Evolutionary conservation across 2,797 vertebrate genomes (phyloP).

Genomic region (Apogon talboti): DNA sequence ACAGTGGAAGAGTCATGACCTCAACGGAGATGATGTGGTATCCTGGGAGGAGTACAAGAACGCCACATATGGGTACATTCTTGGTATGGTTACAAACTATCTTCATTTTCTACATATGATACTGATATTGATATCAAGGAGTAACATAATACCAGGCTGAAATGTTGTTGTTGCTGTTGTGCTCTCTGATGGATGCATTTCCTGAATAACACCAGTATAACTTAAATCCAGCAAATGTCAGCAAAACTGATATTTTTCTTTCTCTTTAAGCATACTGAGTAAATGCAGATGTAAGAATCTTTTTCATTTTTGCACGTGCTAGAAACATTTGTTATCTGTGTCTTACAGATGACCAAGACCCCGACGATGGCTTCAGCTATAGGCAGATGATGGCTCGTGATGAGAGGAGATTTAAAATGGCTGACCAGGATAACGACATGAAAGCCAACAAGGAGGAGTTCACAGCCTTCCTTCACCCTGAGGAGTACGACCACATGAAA

Average conservation of each 20-base stretch:
- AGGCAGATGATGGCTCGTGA: constrained; percentile 98
- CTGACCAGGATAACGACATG: constrained; percentile 88
- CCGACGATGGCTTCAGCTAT: constrained; percentile 96
- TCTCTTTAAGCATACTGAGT: no score
- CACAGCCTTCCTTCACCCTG: constrained; percentile 96
- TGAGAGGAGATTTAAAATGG: constrained; percentile 96
- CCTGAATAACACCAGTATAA: no score
- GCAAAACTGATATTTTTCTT: no score
- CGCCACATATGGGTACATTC: constrained; percentile 95
- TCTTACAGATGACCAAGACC: constrained; percentile 90
- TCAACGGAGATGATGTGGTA: constrained; percentile 91
- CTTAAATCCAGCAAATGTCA: no score
- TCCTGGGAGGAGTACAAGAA: constrained; percentile 99
- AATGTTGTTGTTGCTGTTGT: no score
- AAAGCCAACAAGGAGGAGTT: constrained; percentile 96
- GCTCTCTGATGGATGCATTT: no score
- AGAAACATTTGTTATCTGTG: constrained; percentile 9
- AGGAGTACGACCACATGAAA: constrained; percentile 98
- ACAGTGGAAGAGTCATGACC: constrained; percentile 97
- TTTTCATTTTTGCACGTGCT: neutral
- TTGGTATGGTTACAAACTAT: constrained; percentile 83
- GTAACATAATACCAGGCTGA: no score
- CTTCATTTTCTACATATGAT: neutral
- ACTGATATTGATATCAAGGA: neutral
- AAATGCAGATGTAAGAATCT: neutral